Evolutionary conservation across 2,113 vertebrate genomes (phyloP).

Genomic region (Nestor notabilis): DNA sequence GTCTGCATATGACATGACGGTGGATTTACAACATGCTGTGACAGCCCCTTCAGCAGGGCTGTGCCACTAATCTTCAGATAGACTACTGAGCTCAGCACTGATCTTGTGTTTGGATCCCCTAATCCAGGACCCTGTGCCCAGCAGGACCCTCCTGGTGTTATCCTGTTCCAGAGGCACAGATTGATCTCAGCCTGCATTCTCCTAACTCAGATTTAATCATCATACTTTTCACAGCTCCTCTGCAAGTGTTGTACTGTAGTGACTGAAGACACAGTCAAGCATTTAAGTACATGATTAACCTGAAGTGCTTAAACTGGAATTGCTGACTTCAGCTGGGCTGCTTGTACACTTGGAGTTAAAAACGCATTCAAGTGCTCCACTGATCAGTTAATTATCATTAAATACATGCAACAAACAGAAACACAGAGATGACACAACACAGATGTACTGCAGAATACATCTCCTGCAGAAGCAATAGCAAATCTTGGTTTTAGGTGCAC

Average conservation of each 20-base stretch:
- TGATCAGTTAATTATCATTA: conserved; percentile 8
- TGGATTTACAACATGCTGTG: conserved; percentile 21
- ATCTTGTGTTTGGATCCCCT: accelerated
- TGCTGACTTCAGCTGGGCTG: background rate
- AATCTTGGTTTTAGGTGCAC: background rate
- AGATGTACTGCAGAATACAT: background rate
- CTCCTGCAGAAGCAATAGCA: background rate
- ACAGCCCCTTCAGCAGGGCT: background rate
- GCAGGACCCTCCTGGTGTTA: background rate
- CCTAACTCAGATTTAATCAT: background rate
- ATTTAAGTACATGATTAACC: conserved; percentile 10
- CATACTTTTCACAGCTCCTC: background rate
- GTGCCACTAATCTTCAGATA: background rate
- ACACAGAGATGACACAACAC: background rate
- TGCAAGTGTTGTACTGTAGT: background rate
- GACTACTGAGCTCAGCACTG: background rate
- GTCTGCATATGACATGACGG: background rate
- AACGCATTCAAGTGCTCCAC: background rate
- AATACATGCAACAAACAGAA: background rate
- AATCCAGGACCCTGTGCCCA: background rate
- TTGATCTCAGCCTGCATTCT: background rate
- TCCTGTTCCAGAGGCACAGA: background rate
- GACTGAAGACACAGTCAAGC: background rate
- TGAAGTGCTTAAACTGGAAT: background rate
- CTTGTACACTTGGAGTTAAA: background rate